Evolutionary conservation across 2,888 invertebrate species (phyloP), one percentile per base, ranked within the genome.

Genomic region (Oxyteleia sp.): DNA sequence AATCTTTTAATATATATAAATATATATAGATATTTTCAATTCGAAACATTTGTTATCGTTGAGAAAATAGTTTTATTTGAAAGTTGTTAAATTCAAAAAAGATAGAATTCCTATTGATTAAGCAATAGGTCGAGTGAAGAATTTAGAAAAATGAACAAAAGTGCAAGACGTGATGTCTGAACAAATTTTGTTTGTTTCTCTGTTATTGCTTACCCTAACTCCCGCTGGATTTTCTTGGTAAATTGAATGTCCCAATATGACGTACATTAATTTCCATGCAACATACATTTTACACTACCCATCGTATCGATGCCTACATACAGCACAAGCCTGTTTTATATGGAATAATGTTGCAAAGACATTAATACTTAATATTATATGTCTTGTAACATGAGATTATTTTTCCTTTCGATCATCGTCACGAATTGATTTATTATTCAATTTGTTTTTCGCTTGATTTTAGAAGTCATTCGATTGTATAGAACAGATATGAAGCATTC

Each of bases 171-270:
- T 87, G 84, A 91, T 90, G 87, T 92, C 89, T 92, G 91, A 92
- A 91, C 89, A 90, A 90, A 91, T 88, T 91, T 89, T 92, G 90
- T 92, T 92, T 92, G 89, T 92, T 93, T 93, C 89, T 93, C 93
- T 93, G 93, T 93, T 93, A 91, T 93, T 92, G 93, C 93, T 92
- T 93, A 90, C 92, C 93, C 91, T 90, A 91, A 90, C 89, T 93
- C 90, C 92, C 91, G 91, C 91, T 93, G 93, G 93, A 93, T 92
- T 93, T 93, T 93, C 91, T 93, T 93, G 93, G 93, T 93, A 93
- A 93, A 93, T 93, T 92, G 90, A 92, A 91, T 91, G 91, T 92
- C 92, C 93, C 91, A 91, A 91, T 91, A 89, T 87, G 88, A 90
- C 89, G 85, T 90, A 89, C 80, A 69, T 83, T 84, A 69, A 32